Evolutionary conservation across 1,140 invertebrate species (phyloP), one percentile per base, ranked within the genome.

Genomic region (Ceratosolen solmsi): DNA sequence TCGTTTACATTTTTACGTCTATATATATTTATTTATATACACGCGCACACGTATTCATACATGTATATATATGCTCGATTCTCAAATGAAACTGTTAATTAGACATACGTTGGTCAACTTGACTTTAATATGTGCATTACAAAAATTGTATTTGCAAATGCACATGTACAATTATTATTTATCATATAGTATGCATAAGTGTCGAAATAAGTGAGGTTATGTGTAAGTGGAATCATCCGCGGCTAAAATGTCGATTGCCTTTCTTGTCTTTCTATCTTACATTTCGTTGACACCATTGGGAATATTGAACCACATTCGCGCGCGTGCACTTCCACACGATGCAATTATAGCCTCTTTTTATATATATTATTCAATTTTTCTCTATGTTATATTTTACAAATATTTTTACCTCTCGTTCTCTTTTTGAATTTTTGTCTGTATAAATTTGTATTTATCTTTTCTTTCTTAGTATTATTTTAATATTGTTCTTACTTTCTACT

Each of bases 161-260:
- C 11, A 15, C 13, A 54, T 22, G 20, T 54, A 54, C 20, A 54
- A 15, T 54, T 54, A 17, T 54, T 54, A 33, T 33, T 0, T 33
- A 33, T 17, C 0, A n/a, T 36, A n/a, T 58, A 56, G 22, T 17
- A 41, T 41, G 54, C 3, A 25, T 27, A 51, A 46, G 30, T 68
- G 58, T 27, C 9, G 25, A 60, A 79, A 73, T 51, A 78, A 82
- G 49, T 54, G 51, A 65, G 81, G 82, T 76, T 75, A 85, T 83
- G 68, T 77, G 70, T 36, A 80, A 82, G 63, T 74, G 51, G 73
- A 76, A 82, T 79, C 56, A 79, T 60, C 46, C 58, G 71, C 41
- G 70, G 13, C 49, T 33, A 41, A 71, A 70, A 74, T 70, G 80
- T 74, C 33, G n/a, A 51, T n/a, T 36, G 9, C 41, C 25, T 49